Base-by-base conservation (phyloP, 2,888 invertebrate species). In the Ophion costatus region DNA sequence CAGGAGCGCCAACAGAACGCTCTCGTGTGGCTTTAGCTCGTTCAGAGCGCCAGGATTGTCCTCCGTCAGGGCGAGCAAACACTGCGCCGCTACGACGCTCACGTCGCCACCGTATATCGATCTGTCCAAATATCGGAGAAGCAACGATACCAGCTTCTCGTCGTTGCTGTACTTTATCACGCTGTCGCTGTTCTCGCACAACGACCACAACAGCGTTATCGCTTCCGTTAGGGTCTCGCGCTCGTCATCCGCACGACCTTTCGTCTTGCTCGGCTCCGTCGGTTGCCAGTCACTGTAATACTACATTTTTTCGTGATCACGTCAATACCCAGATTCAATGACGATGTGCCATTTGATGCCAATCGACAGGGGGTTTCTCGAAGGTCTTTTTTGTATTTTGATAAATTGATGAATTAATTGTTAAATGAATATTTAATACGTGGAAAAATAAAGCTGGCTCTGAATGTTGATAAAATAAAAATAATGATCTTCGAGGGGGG, bases 41-140 rank as follows among this genome's bases (percentile, higher is more conserved):
- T 93, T 93, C 91, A 95, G 94, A 0, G 95, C 95, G 81, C 93
- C 91, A 0, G 95, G 93, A 92, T 97, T 97, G 87, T 97, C 96
- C 93, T 97, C 97, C 0, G 96, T 95, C 61, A 97, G 95, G 6
- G 96, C 96, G 89, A 96, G 94, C 9, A 97, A 92, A 90, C 96
- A 97, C 89, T 97, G 96, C 61, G 96, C 95, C 83, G 95, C 94
- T 24, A 95, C 94, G 87, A 94, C 94, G 61, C 89, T 88, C 80
- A 96, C 94, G 59, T 95, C 95, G 74, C 93, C 91, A 0, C 95
- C 96, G 91, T 95, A 96, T 6, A 94, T 93, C 29, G 94, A 91
- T 17, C 95, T 93, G 88, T 96, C 95, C 75, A 97, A 92, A 89
- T 95, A 96, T 86, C 95, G 95, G 1, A 95, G 94, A 24, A 97